Evolutionary conservation across 2,113 vertebrate genomes (phyloP), one percentile per base, ranked within the genome.

Genomic region (Cichladusa arquata): DNA sequence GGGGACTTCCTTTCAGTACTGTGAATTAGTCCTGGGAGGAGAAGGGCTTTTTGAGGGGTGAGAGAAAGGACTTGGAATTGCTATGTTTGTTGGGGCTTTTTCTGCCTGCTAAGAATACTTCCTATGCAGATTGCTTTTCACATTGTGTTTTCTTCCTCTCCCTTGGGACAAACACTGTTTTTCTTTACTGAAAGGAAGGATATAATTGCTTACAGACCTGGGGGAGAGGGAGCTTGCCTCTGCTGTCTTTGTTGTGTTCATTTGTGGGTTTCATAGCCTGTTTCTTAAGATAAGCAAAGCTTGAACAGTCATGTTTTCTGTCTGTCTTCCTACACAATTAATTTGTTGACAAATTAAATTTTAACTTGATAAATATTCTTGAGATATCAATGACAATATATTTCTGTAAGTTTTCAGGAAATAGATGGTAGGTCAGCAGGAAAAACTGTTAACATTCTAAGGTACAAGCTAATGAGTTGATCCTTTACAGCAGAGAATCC

Each of bases 161-260:
- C 31, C 71, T 70, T 83, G 88, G 69, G 76, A 94, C 12, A 51
- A 93, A 40, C 36, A 19, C 29, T 53, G 45, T 12, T 85, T 95
- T 88, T 81, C 81, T 81, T 67, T 92, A 93, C 89, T 71, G 38
- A 83, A 88, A 90, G 90, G 93, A 95, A 97, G 91, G 96, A 95
- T 70, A 56, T 86, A 58, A 64, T 34, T 73, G 25, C 51, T 94
- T 76, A 67, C 45, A 91, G 80, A 51, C 67, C 38, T 48, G n/a
- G 47, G 45, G 36, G 48, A 81, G 66, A 91, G 34, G 51, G 70
- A 76, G 69, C 3, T 79, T 69, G 58, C 64, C 25, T 94, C 67
- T 86, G 60, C 51, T 58, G 22, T 62, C 56, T 88, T 83, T 90
- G 47, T 92, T 85, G 26, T 62, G 61, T 83, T 94, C 44, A 17